phyloP scores from a whole-genome alignment of 1,140 invertebrate species.

The Neodiprion pinetum region DNA sequence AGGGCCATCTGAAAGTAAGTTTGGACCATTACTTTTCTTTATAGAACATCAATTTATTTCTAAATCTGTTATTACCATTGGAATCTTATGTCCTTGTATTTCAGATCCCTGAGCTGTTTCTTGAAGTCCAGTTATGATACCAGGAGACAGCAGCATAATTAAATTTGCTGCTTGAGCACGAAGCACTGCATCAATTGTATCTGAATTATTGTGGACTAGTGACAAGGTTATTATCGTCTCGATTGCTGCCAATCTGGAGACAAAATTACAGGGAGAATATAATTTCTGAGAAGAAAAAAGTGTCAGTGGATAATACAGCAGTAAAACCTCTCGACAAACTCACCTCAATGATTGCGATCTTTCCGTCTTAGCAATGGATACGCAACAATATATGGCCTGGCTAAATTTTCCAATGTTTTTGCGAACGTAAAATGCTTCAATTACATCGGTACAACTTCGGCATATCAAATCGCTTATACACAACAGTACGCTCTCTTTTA shows the following conservation, averaged over 20 bases:
- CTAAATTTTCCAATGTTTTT: constrained; percentile 64
- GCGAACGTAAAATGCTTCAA: constrained; percentile 61
- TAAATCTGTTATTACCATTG: constrained; percentile 58
- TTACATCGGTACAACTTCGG: constrained; percentile 54
- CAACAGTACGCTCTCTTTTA: constrained; percentile 65
- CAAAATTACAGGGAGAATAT: constrained; percentile 15
- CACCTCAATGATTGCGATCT: constrained; percentile 66
- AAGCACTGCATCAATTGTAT: constrained; percentile 54
- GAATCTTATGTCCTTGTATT: constrained; percentile 68
- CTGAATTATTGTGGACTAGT: constrained; percentile 59
- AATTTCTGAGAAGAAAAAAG: constrained; percentile 25
- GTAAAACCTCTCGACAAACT: constrained; percentile 17
- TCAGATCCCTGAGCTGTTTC: constrained; percentile 64
- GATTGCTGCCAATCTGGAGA: constrained; percentile 63
- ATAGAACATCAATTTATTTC: neutral
- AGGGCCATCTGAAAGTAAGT: constrained; percentile 57
- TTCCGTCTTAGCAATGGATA: constrained; percentile 67
- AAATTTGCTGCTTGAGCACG: constrained; percentile 63
- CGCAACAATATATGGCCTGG: constrained; percentile 65
- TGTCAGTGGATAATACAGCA: constrained; percentile 17
- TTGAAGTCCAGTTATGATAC: constrained; percentile 65
- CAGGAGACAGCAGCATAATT: constrained; percentile 69
- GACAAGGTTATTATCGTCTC: constrained; percentile 66
- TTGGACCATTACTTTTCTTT: constrained; percentile 3
- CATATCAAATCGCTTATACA: constrained; percentile 63